Evolutionary conservation across 2,888 invertebrate genomes (phyloP), one percentile per base, ranked within the genome.

Genomic region (Sesia apiformis): DNA sequence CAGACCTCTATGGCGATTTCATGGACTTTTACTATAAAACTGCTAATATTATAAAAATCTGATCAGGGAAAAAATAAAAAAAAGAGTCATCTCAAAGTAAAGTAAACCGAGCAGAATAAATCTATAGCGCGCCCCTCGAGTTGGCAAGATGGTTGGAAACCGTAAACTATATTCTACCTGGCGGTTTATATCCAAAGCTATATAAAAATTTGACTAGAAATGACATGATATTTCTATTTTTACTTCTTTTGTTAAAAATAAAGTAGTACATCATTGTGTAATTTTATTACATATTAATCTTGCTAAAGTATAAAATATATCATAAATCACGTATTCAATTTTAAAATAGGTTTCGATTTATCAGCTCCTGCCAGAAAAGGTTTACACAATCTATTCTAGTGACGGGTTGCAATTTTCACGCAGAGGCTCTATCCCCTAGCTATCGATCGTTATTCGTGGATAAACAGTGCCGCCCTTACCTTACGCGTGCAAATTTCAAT

Each of bases 351-450:
- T 46, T 46, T 46, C 23, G 23, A 0, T 46, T 50, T 50, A 38
- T 3, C 4, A 50, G 7, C 70, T 23, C 56, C 66, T 72, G 79
- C 76, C 65, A 78, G 78, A 70, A 64, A 70, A 6, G 3, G 5
- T 50, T 3, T 50, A 38, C 72, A 67, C 67, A 73, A 64, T 63
- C 66, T 67, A 63, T 64, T 23, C 63, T 61, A 61, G 64, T 70
- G 71, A 69, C 72, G 77, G 73, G 73, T 87, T 84, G 87, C 87
- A 84, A 89, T 85, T 87, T 88, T 87, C 87, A 81, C 84, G 84
- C 82, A 78, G 70, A 86, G 84, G 78, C 74, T 81, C 58, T 63
- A 62, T 46, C 62, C 68, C 59, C 64, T 63, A 65, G 69, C 73
- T 74, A 89, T 88, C 88, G 88, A 89, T 88, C 84, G 84, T 67